phyloP scores from a whole-genome alignment of 2,113 vertebrate genomes.

The Sapajus apella region DNA sequence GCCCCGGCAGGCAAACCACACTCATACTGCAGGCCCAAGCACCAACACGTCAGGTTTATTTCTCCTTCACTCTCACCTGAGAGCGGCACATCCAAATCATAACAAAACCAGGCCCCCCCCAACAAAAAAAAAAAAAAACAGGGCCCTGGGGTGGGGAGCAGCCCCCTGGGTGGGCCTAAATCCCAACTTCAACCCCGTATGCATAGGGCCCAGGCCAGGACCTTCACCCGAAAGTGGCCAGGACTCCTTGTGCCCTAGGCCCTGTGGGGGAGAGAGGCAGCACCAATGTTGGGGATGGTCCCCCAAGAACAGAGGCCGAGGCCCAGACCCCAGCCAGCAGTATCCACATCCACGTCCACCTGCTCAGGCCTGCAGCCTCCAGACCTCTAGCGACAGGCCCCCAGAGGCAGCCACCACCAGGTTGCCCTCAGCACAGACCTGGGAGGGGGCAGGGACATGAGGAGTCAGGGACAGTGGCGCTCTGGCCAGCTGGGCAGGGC shows the following conservation, averaged over 20 bases:
- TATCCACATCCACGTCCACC: neutral
- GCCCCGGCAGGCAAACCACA: neutral
- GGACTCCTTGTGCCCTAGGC: neutral
- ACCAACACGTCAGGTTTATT: conserved; percentile 63
- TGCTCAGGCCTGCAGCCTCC: conserved; percentile 87
- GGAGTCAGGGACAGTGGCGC: neutral
- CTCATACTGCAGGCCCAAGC: neutral
- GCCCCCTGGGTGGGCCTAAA: neutral
- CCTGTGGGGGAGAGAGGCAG: neutral
- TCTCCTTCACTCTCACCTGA: neutral
- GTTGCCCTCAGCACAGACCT: conserved; percentile 91
- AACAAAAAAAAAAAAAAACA: neutral
- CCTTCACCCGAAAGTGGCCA: neutral
- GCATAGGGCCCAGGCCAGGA: neutral
- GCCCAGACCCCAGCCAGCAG: neutral
- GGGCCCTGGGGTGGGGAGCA: neutral
- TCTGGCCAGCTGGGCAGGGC: neutral
- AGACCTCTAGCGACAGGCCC: conserved; percentile 88
- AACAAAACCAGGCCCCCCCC: neutral
- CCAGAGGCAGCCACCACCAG: conserved; percentile 90
- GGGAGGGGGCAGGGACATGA: neutral
- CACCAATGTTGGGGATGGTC: conserved; percentile 18
- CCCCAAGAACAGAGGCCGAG: neutral
- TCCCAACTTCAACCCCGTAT: neutral
- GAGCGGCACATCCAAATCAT: neutral